Evolutionary conservation across 2,888 invertebrate species (phyloP).

Genomic region (Agriotes lineatus): DNA sequence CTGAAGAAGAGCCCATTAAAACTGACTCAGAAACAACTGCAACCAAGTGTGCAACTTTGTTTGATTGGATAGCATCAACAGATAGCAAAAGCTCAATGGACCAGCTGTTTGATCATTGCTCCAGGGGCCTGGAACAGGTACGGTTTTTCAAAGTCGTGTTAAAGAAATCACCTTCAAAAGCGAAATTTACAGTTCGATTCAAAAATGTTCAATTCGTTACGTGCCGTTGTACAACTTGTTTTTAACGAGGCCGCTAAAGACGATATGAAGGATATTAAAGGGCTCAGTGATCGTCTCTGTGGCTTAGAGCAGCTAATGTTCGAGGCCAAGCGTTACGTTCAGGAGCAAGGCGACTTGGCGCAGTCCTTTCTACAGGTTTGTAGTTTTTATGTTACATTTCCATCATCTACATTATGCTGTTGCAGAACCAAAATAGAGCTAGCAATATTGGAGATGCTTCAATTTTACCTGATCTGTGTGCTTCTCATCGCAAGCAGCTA

Average conservation of each 20-base stretch:
- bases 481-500: constrained; percentile 88
- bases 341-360: constrained; percentile 87
- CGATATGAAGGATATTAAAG: constrained; percentile 86
- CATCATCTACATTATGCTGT: constrained; percentile 57
- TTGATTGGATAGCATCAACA: constrained; percentile 89
- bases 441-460: constrained; percentile 82
- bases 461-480: constrained; percentile 89
- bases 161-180: too few species aligned
- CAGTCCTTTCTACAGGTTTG: constrained; percentile 81
- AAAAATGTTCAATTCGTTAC: constrained; percentile 75
- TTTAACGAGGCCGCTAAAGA: constrained; percentile 73
- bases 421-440: constrained; percentile 84
- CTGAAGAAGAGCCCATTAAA: constrained; percentile 33
- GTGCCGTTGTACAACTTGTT: constrained; percentile 76
- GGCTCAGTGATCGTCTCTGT: constrained; percentile 86
- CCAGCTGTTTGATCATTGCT: constrained; percentile 83
- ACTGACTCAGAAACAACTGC: constrained; percentile 30
- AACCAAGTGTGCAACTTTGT: constrained; percentile 68
- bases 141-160: too few species aligned
- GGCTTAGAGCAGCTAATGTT: constrained; percentile 86
- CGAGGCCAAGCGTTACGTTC: constrained; percentile 81
- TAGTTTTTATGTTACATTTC: too few species aligned
- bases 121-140: constrained; percentile 78
- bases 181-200: constrained; percentile 69
- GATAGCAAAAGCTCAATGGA: constrained; percentile 84